Evolutionary conservation across 2,888 invertebrate species (phyloP).

Genomic region (Chrysina gloriosa): DNA sequence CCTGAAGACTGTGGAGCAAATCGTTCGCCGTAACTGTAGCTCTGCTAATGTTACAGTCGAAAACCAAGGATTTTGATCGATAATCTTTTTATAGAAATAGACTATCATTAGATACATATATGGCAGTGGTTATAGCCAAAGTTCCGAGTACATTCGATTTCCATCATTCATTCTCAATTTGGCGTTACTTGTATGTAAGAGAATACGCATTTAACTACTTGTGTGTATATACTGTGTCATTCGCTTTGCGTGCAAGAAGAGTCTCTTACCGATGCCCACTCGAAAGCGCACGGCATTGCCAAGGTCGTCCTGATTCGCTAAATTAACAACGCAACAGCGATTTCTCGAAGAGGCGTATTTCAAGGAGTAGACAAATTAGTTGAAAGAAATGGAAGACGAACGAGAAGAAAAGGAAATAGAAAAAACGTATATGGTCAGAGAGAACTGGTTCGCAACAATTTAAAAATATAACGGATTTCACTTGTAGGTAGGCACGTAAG

Average conservation of each 20-base stretch:
- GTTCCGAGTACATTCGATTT: no score
- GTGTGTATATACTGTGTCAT: no score
- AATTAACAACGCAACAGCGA: conserved; percentile 51
- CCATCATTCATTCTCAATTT: no score
- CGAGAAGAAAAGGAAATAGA: conserved; percentile 5
- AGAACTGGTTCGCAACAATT: conserved; percentile 43
- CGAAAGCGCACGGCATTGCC: conserved; percentile 52
- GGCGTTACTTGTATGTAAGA: no score
- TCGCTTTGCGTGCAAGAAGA: conserved; percentile 2
- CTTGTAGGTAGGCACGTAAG: not conserved
- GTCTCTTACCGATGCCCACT: conserved; percentile 1
- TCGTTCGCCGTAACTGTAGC: no score
- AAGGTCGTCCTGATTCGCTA: conserved; percentile 50
- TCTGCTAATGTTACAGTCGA: no score
- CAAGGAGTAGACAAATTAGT: conserved; percentile 43
- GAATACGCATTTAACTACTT: no score
- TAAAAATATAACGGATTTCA: conserved; percentile 31
- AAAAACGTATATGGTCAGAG: not conserved
- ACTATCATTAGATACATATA: no score
- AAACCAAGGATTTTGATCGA: no score
- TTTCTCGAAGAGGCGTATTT: conserved; percentile 51
- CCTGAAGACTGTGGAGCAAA: no score
- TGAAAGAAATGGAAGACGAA: conserved; percentile 6
- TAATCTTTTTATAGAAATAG: no score
- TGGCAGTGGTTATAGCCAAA: no score